Percentiles rank a stretch among this genome's conserved stretches.
These are phyloP conservation scores for Acomys russatus DNA, from an alignment of 2,797 vertebrate species.

Conservation along the genomic window DNA sequence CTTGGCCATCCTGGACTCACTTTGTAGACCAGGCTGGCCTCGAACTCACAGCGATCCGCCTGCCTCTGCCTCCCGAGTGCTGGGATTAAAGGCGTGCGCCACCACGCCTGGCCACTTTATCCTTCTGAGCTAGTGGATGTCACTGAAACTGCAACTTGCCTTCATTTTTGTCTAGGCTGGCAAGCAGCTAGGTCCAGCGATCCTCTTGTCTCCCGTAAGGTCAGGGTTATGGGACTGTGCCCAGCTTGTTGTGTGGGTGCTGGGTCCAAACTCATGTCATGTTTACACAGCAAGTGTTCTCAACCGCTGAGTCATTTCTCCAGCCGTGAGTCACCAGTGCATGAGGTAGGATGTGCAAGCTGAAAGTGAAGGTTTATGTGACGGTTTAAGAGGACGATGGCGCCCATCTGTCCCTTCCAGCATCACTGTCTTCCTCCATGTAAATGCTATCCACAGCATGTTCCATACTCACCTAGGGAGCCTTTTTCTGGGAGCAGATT, in stretches of 20 bases:
- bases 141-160: background rate
- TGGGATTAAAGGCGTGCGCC: too few relatives aligned
- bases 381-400: background rate
- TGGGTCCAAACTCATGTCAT: background rate
- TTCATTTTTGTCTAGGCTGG: background rate
- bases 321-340: background rate
- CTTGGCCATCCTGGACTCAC: too few relatives aligned
- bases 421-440: conserved; percentile 5
- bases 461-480: background rate
- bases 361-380: background rate
- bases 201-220: background rate
- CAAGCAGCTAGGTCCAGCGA: background rate
- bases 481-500: background rate
- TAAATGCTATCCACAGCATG: background rate
- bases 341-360: conserved; percentile 14
- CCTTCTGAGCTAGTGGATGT: background rate
- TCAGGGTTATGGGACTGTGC: background rate
- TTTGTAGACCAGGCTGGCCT: too few relatives aligned
- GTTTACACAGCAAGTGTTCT: background rate
- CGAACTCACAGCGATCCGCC: too few relatives aligned
- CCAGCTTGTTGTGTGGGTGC: background rate
- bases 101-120: too few relatives aligned
- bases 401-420: background rate
- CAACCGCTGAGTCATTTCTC: background rate
- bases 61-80: too few relatives aligned